Conservation (phyloP, 1,140 invertebrate genomes). For the Zaprionus inermis region DNA sequence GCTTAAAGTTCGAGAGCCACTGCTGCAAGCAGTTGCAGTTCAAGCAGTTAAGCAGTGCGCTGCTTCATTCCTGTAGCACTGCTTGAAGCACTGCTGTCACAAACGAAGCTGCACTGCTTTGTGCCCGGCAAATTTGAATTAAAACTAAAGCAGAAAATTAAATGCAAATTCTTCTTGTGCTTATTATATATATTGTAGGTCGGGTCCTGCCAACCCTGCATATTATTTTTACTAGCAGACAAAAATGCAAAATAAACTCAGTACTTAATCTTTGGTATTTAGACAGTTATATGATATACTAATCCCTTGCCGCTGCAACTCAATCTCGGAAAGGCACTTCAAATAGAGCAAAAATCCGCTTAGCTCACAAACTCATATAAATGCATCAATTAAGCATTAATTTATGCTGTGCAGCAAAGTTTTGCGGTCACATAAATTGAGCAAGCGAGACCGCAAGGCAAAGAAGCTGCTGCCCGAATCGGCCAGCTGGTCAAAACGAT, state of each 20-base stretch:
- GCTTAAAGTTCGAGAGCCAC: not conserved
- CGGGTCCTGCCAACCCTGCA: too few species aligned
- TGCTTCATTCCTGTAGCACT: not conserved
- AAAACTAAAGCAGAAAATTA: too few species aligned
- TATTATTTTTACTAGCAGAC: too few species aligned
- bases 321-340: not conserved
- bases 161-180: too few species aligned
- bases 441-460: slow-evolving; percentile 56
- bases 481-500: slow-evolving; percentile 51
- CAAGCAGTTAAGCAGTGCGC: not conserved
- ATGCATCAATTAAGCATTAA: slow-evolving; percentile 76
- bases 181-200: too few species aligned
- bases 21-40: slow-evolving; percentile 10
- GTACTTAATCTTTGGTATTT: not conserved
- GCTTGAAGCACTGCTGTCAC: slow-evolving; percentile 9
- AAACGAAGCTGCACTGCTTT: too few species aligned
- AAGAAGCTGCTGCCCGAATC: slow-evolving; percentile 34
- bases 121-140: too few species aligned
- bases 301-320: not conserved
- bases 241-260: too few species aligned
- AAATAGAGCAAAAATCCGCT: slow-evolving; percentile 33
- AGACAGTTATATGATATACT: not conserved
- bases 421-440: slow-evolving; percentile 75
- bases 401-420: slow-evolving; percentile 69
- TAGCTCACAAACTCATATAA: slow-evolving; percentile 46